Conservation (phyloP, 2,888 invertebrate genomes). For the Drosophila nigricruria region DNA sequence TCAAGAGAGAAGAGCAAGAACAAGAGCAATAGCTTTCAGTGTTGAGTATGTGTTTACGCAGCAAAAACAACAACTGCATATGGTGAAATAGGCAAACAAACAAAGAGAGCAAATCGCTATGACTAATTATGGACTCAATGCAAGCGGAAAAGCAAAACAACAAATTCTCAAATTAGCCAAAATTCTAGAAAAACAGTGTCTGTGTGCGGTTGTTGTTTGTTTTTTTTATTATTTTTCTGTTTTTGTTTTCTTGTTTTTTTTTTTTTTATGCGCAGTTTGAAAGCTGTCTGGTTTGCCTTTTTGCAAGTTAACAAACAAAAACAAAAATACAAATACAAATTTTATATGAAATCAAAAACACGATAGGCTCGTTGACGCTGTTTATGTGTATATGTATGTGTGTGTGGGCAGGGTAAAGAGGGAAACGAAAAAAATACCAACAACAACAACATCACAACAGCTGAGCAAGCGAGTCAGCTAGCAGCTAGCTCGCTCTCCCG, state of each 20-base stretch:
- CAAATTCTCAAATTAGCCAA: slow-evolving; percentile 24
- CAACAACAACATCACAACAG: slow-evolving; percentile 67
- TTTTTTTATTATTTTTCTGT: not conserved
- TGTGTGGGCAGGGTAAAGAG: slow-evolving; percentile 1
- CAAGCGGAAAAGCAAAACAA: slow-evolving; percentile 31
- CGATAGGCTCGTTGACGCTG: slow-evolving; percentile 53
- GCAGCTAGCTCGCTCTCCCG: slow-evolving; percentile 30
- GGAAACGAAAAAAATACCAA: slow-evolving; percentile 22
- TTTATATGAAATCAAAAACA: slow-evolving; percentile 44
- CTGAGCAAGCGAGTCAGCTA: slow-evolving; percentile 70
- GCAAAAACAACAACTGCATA: slow-evolving; percentile 17
- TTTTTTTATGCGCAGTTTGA: slow-evolving; percentile 50
- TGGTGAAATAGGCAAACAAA: slow-evolving; percentile 59
- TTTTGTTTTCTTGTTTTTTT: slow-evolving; percentile 15
- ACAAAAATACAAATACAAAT: slow-evolving; percentile 38
- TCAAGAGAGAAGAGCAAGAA: not conserved
- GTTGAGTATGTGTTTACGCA: slow-evolving; percentile 19
- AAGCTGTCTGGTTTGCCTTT: slow-evolving; percentile 29
- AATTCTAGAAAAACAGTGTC: slow-evolving; percentile 17
- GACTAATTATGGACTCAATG: slow-evolving; percentile 60
- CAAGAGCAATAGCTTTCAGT: slow-evolving; percentile 12
- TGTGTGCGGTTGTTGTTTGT: not conserved
- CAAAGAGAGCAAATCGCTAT: slow-evolving; percentile 51
- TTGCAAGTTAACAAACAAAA: slow-evolving; percentile 47
- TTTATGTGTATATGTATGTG: not conserved